phyloP scores from a whole-genome alignment of 2,113 vertebrate genomes.

The Progne subis region DNA sequence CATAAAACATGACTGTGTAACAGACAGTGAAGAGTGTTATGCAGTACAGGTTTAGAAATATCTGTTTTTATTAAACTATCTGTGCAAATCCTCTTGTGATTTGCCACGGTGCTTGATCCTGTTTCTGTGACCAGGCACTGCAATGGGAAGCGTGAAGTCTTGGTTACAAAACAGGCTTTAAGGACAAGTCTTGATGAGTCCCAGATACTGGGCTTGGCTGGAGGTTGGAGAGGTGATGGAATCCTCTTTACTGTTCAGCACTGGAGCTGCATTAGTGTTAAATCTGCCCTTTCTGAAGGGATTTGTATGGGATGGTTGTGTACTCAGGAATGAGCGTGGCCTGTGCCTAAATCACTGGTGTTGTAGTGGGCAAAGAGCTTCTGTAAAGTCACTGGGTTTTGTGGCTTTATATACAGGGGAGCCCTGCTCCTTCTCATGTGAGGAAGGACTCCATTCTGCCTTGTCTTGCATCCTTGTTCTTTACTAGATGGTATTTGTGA shows the following conservation, averaged over 20 bases:
- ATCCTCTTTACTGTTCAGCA: slow-evolving; percentile 54
- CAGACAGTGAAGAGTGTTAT: not conserved
- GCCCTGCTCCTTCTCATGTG: not conserved
- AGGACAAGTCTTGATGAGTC: slow-evolving; percentile 53
- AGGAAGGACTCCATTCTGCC: not conserved
- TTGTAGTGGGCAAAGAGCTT: not conserved
- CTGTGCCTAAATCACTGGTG: not conserved
- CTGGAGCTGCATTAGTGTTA: slow-evolving; percentile 26
- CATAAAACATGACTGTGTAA: not conserved
- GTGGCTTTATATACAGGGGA: not conserved
- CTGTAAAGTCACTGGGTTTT: not conserved
- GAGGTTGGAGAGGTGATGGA: slow-evolving; percentile 35
- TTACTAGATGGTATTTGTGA: not conserved
- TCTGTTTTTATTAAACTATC: not conserved
- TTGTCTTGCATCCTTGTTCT: not conserved
- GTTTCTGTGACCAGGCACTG: not conserved
- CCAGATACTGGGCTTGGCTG: slow-evolving; percentile 30
- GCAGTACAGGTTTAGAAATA: not conserved
- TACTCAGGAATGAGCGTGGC: not conserved
- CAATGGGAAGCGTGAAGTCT: not conserved
- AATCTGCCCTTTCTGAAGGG: slow-evolving; percentile 32
- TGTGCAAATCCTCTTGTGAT: not conserved
- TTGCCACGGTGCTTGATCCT: not conserved
- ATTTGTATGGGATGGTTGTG: not conserved
- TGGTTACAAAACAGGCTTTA: slow-evolving; percentile 61